These are phyloP conservation scores for Noctua fimbriata DNA, from an alignment of 2,888 invertebrate species.

Conservation along the genomic window DNA sequence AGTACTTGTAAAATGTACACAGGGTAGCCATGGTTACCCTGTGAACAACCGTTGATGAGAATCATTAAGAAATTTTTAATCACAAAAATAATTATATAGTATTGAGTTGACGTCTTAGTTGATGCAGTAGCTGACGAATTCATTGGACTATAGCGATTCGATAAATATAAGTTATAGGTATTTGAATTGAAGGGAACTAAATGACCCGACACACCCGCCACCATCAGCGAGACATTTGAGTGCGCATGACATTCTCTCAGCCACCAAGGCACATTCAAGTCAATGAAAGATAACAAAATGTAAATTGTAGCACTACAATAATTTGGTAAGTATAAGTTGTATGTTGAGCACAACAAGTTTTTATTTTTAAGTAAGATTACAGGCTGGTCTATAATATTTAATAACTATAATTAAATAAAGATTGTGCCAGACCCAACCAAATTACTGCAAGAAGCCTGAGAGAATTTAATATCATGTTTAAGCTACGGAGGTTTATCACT, in stretches of 20 bases:
- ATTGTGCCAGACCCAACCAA: neutral
- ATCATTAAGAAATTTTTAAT: neutral
- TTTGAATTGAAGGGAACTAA: too few species aligned
- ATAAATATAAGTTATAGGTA: too few species aligned
- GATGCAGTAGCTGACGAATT: too few species aligned
- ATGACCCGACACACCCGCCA: too few species aligned
- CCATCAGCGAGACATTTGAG: too few species aligned
- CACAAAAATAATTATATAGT: too few species aligned
- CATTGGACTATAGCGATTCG: too few species aligned
- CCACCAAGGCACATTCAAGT: too few species aligned
- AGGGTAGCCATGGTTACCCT: neutral
- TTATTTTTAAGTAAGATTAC: neutral
- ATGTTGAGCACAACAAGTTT: neutral
- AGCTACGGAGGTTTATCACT: neutral
- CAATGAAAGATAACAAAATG: too few species aligned
- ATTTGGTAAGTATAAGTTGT: neutral
- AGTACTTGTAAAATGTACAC: neutral
- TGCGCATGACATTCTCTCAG: too few species aligned
- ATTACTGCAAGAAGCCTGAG: slow-evolving; percentile 13
- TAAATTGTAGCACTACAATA: too few species aligned
- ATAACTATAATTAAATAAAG: slow-evolving; percentile 37
- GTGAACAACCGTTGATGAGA: neutral
- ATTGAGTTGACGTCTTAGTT: too few species aligned
- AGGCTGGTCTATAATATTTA: slow-evolving; percentile 8
- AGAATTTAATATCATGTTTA: neutral